phyloP scores from a whole-genome alignment of 2,888 invertebrate species.

The Mayetiola destructor region DNA sequence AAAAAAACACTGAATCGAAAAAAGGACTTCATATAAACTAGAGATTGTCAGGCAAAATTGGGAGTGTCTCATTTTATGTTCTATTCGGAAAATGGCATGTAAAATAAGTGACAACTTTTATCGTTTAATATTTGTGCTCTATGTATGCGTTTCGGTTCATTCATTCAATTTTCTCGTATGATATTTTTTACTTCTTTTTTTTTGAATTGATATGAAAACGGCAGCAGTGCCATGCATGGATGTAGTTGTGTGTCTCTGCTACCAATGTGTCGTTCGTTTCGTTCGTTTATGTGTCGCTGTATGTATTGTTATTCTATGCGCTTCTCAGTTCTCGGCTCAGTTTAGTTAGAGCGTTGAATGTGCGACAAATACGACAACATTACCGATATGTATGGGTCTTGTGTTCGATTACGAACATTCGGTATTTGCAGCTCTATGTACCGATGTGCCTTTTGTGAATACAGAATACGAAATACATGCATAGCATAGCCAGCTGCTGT shows the following conservation, averaged over 20 bases:
- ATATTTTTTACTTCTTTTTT: too few species aligned
- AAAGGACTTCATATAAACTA: neutral
- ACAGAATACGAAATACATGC: too few species aligned
- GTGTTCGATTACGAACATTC: too few species aligned
- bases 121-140: neutral
- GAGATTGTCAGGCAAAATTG: neutral
- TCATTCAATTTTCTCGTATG: too few species aligned
- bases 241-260: constrained; percentile 10
- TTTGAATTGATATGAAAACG: too few species aligned
- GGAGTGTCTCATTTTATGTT: constrained; percentile 15
- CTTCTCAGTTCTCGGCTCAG: constrained; percentile 1
- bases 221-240: too few species aligned
- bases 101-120: constrained; percentile 15
- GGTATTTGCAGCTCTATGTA: constrained; percentile 5
- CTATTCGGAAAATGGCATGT: too few species aligned
- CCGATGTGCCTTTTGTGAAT: too few species aligned
- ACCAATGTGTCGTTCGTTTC: constrained; percentile 6
- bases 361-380: constrained; percentile 13
- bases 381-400: constrained; percentile 6
- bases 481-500: too few species aligned
- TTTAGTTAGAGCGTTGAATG: constrained; percentile 10
- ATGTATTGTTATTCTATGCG: constrained; percentile 12
- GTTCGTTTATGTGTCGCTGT: constrained; percentile 13
- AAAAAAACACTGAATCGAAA: neutral
- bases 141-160: neutral